These are phyloP conservation scores for Aegithalos caudatus DNA, from an alignment of 2,113 vertebrate genomes.

Conservation along the genomic window DNA sequence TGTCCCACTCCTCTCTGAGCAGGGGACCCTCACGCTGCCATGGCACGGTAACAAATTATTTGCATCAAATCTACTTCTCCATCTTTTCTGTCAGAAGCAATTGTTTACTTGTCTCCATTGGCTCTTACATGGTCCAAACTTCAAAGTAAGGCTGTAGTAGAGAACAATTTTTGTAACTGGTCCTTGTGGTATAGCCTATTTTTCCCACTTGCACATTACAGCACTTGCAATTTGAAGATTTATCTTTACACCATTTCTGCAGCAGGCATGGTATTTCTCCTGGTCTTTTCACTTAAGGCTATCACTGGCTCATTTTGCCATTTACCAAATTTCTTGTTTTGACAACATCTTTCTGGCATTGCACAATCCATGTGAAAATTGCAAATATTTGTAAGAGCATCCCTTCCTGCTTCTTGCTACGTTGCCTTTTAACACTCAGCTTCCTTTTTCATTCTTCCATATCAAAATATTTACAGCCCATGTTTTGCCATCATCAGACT, in stretches of 20 bases:
- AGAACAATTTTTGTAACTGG: not conserved
- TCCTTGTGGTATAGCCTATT: not conserved
- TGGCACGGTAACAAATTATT: not conserved
- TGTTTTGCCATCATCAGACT: constrained; percentile 34
- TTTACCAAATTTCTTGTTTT: constrained; percentile 2
- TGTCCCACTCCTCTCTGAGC: rapidly evolving
- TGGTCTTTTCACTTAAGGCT: not conserved
- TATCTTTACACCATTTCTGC: not conserved
- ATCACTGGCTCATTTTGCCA: not conserved
- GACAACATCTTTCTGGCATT: not conserved
- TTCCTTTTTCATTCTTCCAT: not conserved
- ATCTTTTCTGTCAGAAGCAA: not conserved
- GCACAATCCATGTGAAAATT: not conserved
- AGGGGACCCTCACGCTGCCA: not conserved
- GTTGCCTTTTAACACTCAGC: not conserved
- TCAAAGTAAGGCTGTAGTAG: not conserved
- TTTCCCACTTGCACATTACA: not conserved
- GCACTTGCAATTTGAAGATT: not conserved
- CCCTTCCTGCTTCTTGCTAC: not conserved
- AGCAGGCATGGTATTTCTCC: not conserved
- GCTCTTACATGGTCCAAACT: not conserved
- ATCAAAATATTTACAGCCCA: constrained; percentile 54
- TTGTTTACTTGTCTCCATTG: not conserved
- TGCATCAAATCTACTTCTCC: rapidly evolving
- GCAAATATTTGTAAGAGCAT: not conserved